Base-by-base conservation (phyloP, 1,140 invertebrate genomes). In the Drosophila setifemur region DNA sequence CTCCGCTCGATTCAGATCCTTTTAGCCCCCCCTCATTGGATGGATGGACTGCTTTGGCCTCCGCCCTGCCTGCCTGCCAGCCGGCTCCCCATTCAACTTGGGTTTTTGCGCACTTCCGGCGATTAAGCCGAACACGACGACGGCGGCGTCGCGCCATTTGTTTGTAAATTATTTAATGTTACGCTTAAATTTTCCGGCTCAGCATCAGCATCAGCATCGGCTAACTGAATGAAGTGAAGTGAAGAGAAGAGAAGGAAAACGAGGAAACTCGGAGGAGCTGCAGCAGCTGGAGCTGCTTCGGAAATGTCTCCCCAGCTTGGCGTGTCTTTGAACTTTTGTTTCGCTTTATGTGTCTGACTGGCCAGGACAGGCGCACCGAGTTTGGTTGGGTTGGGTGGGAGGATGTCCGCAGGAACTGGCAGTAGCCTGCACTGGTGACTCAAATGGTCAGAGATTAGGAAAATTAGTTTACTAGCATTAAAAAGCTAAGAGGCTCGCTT, bases 141-240 rank as follows among this genome's bases (percentile, higher is more conserved):
- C 40, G 25, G 19, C 58, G 26, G 3, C 44, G 78, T 54, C 66
- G 78, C 78, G 78, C 73, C 79, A 78, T 85, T 85, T 81, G 81
- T 85, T 86, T 79, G 81, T 85, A 81, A 85, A 85, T 85, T 85
- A 85, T 86, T 85, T 85, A 85, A 85, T 85, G 81, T 86, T 81
- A 70, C 81, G 81, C 81, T 86, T 86, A 86, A 86, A 86, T 86
- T 86, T 86, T 86, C 81, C 81, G 81, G 81, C 76, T 69, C 64
- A 74, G 70, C 69, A 52, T 26, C 58, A 61, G 52, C 33, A 49
- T 23, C 35, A 23, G 35, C 54, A 40, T 58, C 50, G 39, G 45
- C 76, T 58, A 72, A 72, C 49, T 81, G 68, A 54, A 43, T 64
- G 33, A 50, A 33, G 9, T 49, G 26, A 43, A 43, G 2, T 21